Conservation (phyloP, 2,113 vertebrate species). For the Clarias magur region DNA sequence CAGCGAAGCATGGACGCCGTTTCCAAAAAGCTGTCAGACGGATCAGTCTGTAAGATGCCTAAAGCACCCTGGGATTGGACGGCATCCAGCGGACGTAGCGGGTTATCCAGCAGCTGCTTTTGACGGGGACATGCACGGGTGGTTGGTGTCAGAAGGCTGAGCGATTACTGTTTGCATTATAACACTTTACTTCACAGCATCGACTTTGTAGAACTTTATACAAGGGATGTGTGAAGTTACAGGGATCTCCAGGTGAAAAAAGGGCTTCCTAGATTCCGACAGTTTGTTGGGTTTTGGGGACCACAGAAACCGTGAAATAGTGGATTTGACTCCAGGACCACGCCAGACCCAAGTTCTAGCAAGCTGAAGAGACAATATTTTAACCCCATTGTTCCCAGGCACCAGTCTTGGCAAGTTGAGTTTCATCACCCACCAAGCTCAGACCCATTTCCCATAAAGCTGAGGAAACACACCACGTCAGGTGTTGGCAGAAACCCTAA, state of each 20-base stretch:
- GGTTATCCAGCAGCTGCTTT: conserved; percentile 62
- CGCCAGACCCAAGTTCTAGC: not conserved
- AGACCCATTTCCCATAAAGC: not conserved
- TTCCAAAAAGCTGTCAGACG: conserved; percentile 65
- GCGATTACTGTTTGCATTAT: not conserved
- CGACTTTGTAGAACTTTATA: not conserved
- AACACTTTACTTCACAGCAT: not conserved
- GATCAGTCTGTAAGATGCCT: conserved; percentile 48
- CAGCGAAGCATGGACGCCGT: conserved; percentile 51
- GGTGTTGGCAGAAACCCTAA: not conserved
- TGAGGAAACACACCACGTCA: not conserved
- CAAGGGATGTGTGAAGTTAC: not conserved
- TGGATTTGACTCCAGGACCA: not conserved
- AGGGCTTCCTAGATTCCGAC: not conserved
- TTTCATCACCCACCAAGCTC: not conserved
- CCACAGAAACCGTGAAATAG: not conserved
- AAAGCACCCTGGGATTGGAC: conserved; percentile 52
- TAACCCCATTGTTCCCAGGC: not conserved
- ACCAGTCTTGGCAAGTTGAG: not conserved
- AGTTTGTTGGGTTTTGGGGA: not conserved
- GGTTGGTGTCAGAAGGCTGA: conserved; percentile 55
- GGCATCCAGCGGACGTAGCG: conserved; percentile 58
- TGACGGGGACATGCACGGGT: conserved; percentile 41
- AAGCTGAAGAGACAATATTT: not conserved
- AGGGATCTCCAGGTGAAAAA: not conserved